phyloP scores from a whole-genome alignment of 64 coral and sea anemone species.

The Pocillopora verrucosa region DNA sequence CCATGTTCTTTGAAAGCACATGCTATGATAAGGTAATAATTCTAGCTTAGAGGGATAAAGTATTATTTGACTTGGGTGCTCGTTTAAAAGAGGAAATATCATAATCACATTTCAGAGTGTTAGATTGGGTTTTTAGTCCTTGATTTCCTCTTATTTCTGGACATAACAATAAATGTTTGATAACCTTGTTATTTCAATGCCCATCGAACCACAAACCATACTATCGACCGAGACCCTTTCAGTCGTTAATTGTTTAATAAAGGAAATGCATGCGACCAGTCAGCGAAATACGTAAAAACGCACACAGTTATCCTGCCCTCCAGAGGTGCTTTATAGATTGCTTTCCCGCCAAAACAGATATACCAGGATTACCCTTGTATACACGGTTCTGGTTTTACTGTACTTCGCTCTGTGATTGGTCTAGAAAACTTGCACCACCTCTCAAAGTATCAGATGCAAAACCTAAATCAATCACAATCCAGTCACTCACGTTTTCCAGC shows the following conservation, averaged over 20 bases:
- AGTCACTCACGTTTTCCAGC: no score
- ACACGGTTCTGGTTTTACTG: neutral
- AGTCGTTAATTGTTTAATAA: neutral
- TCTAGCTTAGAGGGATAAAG: neutral
- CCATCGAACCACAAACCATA: neutral
- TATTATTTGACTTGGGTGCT: neutral
- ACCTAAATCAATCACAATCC: no score
- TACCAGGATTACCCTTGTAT: neutral
- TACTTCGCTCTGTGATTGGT: no score
- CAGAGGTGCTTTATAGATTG: neutral
- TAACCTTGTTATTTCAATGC: neutral
- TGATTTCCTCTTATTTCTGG: neutral
- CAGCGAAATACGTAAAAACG: neutral
- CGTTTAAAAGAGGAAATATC: neutral
- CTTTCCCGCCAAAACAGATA: slow-evolving; percentile 9
- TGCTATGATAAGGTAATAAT: no score
- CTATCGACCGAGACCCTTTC: neutral
- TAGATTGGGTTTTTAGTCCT: no score
- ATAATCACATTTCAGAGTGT: neutral
- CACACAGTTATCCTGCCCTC: neutral
- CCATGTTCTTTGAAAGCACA: no score
- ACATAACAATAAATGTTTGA: neutral
- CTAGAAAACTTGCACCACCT: no score
- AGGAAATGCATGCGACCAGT: neutral
- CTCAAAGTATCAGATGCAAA: no score